Evolutionary conservation across 2,888 invertebrate genomes (phyloP).

Genomic region (Drosophila leonis): DNA sequence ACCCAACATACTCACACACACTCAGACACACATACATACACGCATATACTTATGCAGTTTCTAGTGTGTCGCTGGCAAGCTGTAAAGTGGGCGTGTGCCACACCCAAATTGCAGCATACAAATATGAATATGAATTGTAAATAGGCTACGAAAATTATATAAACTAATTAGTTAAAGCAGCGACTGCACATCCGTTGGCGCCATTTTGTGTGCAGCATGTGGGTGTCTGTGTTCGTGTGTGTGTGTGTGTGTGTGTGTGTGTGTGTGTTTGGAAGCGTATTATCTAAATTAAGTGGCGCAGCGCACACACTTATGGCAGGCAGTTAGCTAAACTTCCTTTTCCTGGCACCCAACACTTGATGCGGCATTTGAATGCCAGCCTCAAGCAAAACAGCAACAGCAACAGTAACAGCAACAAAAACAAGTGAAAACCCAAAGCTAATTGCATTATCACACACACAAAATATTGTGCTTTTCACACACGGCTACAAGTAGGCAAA

Average conservation of each 20-base stretch:
- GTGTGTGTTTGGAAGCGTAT: slow-evolving; percentile 51
- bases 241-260: slow-evolving; percentile 9
- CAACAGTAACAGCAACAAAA: slow-evolving; percentile 33
- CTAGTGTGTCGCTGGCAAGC: slow-evolving; percentile 56
- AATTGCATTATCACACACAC: slow-evolving; percentile 63
- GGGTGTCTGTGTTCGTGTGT: slow-evolving; percentile 3
- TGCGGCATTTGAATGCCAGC: slow-evolving; percentile 55
- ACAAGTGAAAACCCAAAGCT: slow-evolving; percentile 50
- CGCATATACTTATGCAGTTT: slow-evolving; percentile 16
- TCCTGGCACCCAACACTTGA: slow-evolving; percentile 58
- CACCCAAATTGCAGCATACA: slow-evolving; percentile 31
- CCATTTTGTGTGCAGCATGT: slow-evolving; percentile 42
- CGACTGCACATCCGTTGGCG: slow-evolving; percentile 65
- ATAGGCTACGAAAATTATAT: slow-evolving; percentile 75
- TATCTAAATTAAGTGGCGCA: slow-evolving; percentile 78
- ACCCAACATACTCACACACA: slow-evolving; percentile 6
- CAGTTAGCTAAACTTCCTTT: slow-evolving; percentile 75
- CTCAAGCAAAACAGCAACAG: slow-evolving; percentile 64
- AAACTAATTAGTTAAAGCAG: slow-evolving; percentile 76
- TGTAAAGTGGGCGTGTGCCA: slow-evolving; percentile 24
- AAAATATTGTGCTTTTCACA: slow-evolving; percentile 21
- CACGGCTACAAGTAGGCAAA: slow-evolving; percentile 52
- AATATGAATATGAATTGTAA: slow-evolving; percentile 47
- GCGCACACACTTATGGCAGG: slow-evolving; percentile 50
- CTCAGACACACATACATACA: slow-evolving; percentile 12